Conservation (phyloP, 1,140 invertebrate genomes). For the Latrodectus geometricus region DNA sequence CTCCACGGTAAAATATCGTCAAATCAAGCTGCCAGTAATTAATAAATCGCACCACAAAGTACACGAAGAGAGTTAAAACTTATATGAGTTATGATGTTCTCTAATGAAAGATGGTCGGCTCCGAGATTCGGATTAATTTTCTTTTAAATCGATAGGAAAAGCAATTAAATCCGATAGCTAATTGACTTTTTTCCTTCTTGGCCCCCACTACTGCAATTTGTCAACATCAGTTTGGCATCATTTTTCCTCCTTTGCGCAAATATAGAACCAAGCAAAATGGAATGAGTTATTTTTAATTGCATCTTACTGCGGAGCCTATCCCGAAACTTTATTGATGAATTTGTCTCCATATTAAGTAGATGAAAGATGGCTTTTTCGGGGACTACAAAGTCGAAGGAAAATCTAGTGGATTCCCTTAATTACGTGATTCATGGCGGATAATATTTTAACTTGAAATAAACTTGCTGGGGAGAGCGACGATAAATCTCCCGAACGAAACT, state of each 20-base stretch:
- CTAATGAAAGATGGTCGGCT: conserved; percentile 49
- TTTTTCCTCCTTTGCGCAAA: conserved; percentile 51
- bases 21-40: conserved; percentile 25
- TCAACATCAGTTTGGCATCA: conserved; percentile 49
- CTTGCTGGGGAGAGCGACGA: conserved; percentile 19
- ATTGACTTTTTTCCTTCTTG: conserved; percentile 55
- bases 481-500: conserved; percentile 24
- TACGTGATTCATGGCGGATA: conserved; percentile 55
- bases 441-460: conserved; percentile 62
- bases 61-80: conserved; percentile 34
- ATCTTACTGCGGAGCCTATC: background rate
- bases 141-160: conserved; percentile 61
- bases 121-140: conserved; percentile 58
- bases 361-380: conserved; percentile 58
- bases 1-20: background rate
- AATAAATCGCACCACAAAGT: conserved; percentile 52
- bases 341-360: conserved; percentile 51
- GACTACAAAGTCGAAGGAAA: conserved; percentile 25
- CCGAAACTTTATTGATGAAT: conserved; percentile 58
- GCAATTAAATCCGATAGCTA: conserved; percentile 61
- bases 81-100: conserved; percentile 56
- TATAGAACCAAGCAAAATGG: conserved; percentile 46
- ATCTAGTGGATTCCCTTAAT: conserved; percentile 53
- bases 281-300: conserved; percentile 62
- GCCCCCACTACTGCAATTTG: conserved; percentile 32